Base-by-base conservation (phyloP, 2,113 vertebrate species). In the Glaucidium brasilianum region DNA sequence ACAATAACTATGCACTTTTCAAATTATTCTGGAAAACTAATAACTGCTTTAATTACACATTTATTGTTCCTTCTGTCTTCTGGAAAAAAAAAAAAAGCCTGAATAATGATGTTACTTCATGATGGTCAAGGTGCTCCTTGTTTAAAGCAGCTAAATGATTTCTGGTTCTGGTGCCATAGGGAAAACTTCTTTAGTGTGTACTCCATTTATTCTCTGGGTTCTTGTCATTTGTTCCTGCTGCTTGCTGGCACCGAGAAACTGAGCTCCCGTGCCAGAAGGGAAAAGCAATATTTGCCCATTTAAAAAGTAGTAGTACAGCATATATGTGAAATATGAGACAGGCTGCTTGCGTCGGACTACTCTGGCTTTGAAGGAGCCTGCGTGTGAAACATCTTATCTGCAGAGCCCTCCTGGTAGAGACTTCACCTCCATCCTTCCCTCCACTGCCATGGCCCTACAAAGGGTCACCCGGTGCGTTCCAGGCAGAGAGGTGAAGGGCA, bases 401-500 rank as follows among this genome's bases (percentile, higher is more conserved):
- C 52, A 86, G 79, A 88, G 27, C 37, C 13, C 17, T 91, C 27
- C 55, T 71, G 25, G 26, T 3, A 50, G 52, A 69, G 16, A 9
- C 18, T 75, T 50, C 41, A 81, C 7, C 50, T 78, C 5, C 64
- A 82, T 32, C 34, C 30, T 75, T 50, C n/a, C 30, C 11, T 35
- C 0, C 0, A 18, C 49, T 79, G 15, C 37, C 47, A 8, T 49
- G 45, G 12, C 43, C 30, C 34, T 80, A 4, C 11, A 47, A 66
- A 77, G 50, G 14, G 12, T 75, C 4, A 4, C 41, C 13, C 77
- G 47, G 23, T 41, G 20, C 18, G 32, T 62, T 63, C 64, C 84
- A 59, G 69, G 37, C 58, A 79, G 12, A 60, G 23, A 23, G 52
- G 14, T 15, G 9, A 59, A 64, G 14, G 12, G 25, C 21, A 78